These are phyloP conservation scores for Gallinago stenura DNA, from an alignment of 2,797 vertebrate genomes.

Conservation along the genomic window DNA sequence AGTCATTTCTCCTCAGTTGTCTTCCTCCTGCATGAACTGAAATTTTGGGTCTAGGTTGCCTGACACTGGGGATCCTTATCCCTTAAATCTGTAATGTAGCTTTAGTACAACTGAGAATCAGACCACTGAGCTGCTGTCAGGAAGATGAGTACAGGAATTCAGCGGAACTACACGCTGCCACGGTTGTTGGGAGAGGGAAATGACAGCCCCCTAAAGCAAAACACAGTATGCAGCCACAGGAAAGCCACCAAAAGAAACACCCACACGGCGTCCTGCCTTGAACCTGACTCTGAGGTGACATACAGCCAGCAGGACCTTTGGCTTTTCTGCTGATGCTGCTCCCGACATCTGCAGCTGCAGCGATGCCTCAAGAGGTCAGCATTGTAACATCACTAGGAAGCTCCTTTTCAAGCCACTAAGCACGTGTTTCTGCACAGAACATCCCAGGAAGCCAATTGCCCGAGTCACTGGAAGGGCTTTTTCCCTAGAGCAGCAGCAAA, in stretches of 20 bases:
- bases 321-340: not conserved
- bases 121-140: not conserved
- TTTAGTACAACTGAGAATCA: not conserved
- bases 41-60: not conserved
- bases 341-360: not conserved
- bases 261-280: not conserved
- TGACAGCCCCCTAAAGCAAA: not conserved
- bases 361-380: not conserved
- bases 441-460: not conserved
- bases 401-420: not conserved
- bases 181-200: not conserved
- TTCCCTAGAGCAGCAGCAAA: not conserved
- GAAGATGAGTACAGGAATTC: not conserved
- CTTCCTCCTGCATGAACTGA: not conserved
- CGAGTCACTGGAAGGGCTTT: not conserved
- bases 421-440: not conserved
- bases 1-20: not conserved
- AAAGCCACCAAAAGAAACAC: not conserved
- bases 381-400: not conserved
- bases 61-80: not conserved
- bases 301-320: not conserved
- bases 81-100: not conserved
- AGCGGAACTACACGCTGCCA: not conserved
- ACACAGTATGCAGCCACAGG: not conserved
- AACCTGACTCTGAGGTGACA: not conserved